Conservation (phyloP, 2,797 vertebrate genomes). For the Dendrocincla fuliginosa region DNA sequence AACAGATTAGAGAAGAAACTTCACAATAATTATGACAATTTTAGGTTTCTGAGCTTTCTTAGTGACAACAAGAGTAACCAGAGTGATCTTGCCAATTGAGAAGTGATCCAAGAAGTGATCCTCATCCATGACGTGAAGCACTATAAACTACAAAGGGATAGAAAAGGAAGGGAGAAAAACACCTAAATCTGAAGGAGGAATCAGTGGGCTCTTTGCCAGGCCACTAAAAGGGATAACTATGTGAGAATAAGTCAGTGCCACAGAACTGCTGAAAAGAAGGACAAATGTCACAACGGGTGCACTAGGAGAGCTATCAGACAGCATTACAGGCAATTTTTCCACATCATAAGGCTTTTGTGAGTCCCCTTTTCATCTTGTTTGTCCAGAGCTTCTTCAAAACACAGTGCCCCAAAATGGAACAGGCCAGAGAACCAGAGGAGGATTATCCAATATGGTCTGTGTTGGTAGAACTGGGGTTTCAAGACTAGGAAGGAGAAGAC, state of each 20-base stretch:
- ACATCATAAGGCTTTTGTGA: not conserved
- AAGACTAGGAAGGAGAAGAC: not conserved
- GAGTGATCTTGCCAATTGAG: not conserved
- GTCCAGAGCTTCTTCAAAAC: not conserved
- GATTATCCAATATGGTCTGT: not conserved
- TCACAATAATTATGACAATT: not conserved
- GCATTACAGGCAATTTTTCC: not conserved
- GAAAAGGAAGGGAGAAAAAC: not conserved
- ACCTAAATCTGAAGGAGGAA: not conserved
- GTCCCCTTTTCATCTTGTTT: not conserved
- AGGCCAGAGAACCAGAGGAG: not conserved
- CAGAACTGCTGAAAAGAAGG: not conserved
- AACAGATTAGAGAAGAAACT: not conserved
- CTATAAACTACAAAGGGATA: not conserved
- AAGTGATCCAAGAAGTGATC: not conserved
- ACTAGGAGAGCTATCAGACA: not conserved
- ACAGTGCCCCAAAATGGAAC: not conserved
- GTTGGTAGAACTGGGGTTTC: not conserved
- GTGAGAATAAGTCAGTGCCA: not conserved
- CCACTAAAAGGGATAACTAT: not conserved
- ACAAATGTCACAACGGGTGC: not conserved
- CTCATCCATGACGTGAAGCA: not conserved
- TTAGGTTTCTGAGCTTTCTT: not conserved
- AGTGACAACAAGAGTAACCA: not conserved
- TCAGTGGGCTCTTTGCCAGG: not conserved